These are phyloP conservation scores for Triplophysa yarkandensis DNA, from an alignment of 2,797 vertebrate genomes.

Conservation along the genomic window DNA sequence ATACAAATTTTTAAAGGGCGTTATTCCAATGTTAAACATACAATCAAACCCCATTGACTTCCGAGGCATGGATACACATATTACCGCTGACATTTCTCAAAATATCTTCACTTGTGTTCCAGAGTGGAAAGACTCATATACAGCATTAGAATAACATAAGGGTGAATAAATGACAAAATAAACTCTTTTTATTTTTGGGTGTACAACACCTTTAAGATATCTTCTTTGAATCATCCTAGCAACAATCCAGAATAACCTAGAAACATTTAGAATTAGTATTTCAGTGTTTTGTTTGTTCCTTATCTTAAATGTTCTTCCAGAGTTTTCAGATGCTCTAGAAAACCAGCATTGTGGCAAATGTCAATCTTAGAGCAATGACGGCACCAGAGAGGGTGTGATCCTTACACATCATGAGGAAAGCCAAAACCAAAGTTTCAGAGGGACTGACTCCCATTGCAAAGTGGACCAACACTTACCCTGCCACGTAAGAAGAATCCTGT, in stretches of 20 bases:
- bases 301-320: conserved; percentile 68
- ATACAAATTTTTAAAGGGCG: no score
- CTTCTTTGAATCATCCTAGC: background rate
- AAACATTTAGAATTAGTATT: background rate
- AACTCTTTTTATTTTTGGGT: no score
- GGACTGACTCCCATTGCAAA: conserved; percentile 86
- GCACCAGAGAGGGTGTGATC: conserved; percentile 73
- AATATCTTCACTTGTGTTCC: no score
- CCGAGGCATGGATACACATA: no score
- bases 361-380: conserved; percentile 74
- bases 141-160: no score
- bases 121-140: no score
- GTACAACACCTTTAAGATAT: background rate
- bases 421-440: conserved; percentile 82
- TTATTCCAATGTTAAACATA: no score
- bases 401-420: conserved; percentile 84
- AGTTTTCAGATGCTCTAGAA: conserved; percentile 81
- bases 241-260: background rate
- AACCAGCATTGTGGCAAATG: conserved; percentile 82
- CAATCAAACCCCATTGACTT: no score
- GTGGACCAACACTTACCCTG: conserved; percentile 85
- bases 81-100: no score
- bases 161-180: no score
- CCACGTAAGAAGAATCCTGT: conserved; percentile 47
- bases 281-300: background rate